Conservation (phyloP, 2,113 vertebrate genomes). For the Eptesicus fuscus region DNA sequence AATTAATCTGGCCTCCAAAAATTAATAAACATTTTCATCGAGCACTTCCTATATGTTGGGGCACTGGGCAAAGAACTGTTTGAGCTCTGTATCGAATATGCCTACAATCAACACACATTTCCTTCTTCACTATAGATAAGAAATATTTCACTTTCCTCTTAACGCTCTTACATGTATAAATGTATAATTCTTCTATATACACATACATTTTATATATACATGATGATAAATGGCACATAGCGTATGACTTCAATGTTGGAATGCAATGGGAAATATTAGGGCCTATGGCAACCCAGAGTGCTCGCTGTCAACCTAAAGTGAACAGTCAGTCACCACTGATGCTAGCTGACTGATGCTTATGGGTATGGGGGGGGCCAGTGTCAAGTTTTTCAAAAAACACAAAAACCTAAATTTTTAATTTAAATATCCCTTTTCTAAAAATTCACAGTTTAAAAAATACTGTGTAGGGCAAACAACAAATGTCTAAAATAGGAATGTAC, state of each 20-base stretch:
- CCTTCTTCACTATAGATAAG: background rate
- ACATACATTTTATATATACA: background rate
- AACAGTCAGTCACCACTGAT: background rate
- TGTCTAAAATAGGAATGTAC: background rate
- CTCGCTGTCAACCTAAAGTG: background rate
- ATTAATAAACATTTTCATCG: background rate
- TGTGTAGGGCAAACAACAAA: background rate
- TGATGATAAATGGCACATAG: background rate
- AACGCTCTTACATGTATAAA: background rate
- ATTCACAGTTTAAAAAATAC: background rate
- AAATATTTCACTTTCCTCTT: constrained; percentile 1
- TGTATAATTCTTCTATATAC: background rate
- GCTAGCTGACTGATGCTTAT: background rate
- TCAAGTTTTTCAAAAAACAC: background rate
- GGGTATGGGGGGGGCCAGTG: background rate
- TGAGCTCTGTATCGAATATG: background rate
- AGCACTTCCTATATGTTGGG: background rate
- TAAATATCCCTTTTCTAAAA: background rate
- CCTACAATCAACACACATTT: background rate
- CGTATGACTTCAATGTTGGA: background rate
- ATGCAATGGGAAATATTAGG: background rate
- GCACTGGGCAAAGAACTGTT: background rate
- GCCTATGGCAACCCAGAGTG: background rate
- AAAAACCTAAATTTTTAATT: background rate
- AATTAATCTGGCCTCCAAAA: background rate